These are phyloP conservation scores for Xestia c-nigrum DNA, from an alignment of 2,888 invertebrate species.

Conservation along the genomic window DNA sequence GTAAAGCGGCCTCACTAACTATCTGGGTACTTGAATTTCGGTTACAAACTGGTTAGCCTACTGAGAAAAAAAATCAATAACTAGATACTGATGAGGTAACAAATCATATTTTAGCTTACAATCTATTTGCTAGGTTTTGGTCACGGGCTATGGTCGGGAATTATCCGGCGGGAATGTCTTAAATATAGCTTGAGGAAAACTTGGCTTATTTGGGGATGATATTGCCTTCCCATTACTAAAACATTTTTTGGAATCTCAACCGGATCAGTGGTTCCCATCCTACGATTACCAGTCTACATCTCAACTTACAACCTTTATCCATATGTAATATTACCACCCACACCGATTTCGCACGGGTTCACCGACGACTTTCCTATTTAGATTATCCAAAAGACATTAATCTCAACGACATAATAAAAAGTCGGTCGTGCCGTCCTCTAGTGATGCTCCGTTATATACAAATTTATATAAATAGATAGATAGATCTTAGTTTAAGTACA, in stretches of 20 bases:
- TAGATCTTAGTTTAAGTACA: neutral
- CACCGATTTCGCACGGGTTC: neutral
- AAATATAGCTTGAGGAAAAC: too few species aligned
- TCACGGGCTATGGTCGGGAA: neutral
- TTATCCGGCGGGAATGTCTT: neutral
- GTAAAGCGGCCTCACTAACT: slow-evolving; percentile 3
- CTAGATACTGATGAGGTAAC: neutral
- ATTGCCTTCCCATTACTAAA: neutral
- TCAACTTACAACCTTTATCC: neutral
- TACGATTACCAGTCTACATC: neutral
- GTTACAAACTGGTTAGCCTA: slow-evolving; percentile 28
- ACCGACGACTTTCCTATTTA: neutral
- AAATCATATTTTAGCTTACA: slow-evolving; percentile 10
- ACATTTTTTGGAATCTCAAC: neutral
- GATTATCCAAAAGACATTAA: neutral
- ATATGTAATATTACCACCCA: neutral
- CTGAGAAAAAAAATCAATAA: slow-evolving; percentile 30
- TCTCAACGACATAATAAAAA: neutral
- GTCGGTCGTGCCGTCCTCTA: neutral
- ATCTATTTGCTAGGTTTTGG: neutral
- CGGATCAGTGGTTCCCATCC: neutral
- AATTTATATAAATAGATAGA: neutral
- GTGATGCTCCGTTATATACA: neutral
- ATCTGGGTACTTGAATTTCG: slow-evolving; percentile 40
- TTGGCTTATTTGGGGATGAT: too few species aligned